phyloP scores from a whole-genome alignment of 2,797 vertebrate species.

The Carduelis carduelis region DNA sequence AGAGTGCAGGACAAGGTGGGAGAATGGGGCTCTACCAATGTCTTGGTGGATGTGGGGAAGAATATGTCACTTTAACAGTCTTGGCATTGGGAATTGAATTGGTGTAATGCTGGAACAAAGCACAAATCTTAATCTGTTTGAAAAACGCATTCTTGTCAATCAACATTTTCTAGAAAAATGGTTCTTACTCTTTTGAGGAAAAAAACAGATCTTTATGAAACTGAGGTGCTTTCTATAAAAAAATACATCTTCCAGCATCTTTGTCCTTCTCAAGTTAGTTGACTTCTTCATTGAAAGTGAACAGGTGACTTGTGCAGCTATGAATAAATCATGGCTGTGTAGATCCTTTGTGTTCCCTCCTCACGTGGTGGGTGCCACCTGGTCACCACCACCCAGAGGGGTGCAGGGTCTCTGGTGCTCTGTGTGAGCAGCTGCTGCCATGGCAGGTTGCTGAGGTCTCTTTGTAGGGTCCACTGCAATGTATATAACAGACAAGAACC shows the following conservation, averaged over 20 bases:
- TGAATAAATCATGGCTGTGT: background rate
- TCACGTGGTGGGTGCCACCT: rapidly evolving
- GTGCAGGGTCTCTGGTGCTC: background rate
- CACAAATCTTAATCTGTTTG: background rate
- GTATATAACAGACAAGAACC: background rate
- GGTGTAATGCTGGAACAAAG: background rate
- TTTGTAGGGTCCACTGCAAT: background rate
- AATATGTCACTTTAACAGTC: background rate
- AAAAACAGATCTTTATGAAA: background rate
- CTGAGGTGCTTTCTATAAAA: rapidly evolving
- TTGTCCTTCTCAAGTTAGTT: background rate
- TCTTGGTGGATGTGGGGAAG: background rate
- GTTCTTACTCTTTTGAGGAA: background rate
- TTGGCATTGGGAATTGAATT: background rate
- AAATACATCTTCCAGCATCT: background rate
- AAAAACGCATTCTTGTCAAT: background rate
- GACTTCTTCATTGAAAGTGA: background rate
- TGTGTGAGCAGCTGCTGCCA: background rate
- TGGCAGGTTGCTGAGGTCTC: rapidly evolving
- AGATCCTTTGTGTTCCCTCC: background rate
- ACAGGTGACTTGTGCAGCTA: background rate
- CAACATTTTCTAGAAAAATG: background rate
- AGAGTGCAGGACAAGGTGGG: rapidly evolving
- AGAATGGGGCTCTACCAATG: rapidly evolving
- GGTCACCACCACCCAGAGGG: background rate